Evolutionary conservation across 2,888 invertebrate genomes (phyloP), one percentile per base, ranked within the genome.

Genomic region (Ametastegia equiseti): DNA sequence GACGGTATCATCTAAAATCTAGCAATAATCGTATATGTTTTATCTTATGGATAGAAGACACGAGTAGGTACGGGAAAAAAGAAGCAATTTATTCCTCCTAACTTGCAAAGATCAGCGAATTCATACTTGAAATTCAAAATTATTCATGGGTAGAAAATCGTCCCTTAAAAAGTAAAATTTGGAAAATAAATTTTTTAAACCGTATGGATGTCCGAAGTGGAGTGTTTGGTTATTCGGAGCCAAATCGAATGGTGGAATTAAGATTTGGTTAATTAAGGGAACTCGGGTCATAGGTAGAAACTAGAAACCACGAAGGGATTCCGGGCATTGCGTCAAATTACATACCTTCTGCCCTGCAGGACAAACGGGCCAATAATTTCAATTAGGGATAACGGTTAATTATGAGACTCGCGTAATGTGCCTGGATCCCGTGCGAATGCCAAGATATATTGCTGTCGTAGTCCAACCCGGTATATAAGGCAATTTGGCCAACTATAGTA

Each of bases 311-410:
- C 75, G 19, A 54, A 11, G 75, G 50, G 75, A 54, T 75, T 50
- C 30, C 39, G 19, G 9, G 75, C 19, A 54, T 54, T 75, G 75
- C 75, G 54, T 75, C 54, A 54, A 75, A 75, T 75, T 75, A 75
- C 75, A 54, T 36, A 71, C 71, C 71, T 71, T 54, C 3, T 75
- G 36, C 75, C 36, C 36, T n/a, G n/a, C n/a, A n/a, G 75, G 75
- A 75, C 36, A 75, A 75, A 75, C 75, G 33, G 75, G 75, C 75
- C 75, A 75, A 75, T 75, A 84, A 77, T 84, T 65, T 80, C 73
- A 75, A 69, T 84, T 83, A 83, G 75, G 81, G 82, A 78, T 82
- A 83, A 84, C 83, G 69, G 83, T 82, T 81, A 82, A 82, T 82
- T 83, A 84, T 65, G 75, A 50, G 80, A 75, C 75, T 75, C 54